Evolutionary conservation across 2,797 vertebrate species (phyloP).

Genomic region (Falco columbarius): DNA sequence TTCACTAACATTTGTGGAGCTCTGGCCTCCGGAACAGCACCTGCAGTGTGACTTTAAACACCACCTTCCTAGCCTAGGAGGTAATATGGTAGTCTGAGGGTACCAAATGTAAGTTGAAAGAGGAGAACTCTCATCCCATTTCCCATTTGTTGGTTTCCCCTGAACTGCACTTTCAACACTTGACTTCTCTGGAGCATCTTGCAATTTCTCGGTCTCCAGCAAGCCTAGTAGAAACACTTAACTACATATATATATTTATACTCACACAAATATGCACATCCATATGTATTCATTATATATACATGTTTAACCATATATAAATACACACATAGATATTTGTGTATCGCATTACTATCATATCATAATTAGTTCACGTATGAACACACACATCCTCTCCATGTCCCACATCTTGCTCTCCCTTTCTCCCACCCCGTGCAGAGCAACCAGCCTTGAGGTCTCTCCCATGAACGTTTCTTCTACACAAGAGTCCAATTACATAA

Average conservation of each 20-base stretch:
- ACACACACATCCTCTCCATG: background rate
- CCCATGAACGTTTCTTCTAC: background rate
- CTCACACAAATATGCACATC: no score
- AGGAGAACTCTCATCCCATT: background rate
- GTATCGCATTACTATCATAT: background rate
- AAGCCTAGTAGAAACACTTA: background rate
- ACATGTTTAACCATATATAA: background rate
- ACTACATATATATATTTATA: no score
- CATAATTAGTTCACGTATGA: background rate
- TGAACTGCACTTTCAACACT: background rate
- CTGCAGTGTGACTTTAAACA: background rate
- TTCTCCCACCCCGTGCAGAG: background rate
- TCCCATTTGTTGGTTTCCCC: background rate
- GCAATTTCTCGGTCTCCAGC: background rate
- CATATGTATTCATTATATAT: background rate
- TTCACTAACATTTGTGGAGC: background rate
- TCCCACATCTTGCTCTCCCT: background rate
- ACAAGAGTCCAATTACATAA: background rate
- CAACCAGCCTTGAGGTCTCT: background rate
- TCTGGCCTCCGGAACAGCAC: background rate
- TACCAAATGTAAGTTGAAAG: background rate
- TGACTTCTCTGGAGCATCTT: background rate
- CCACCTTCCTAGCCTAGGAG: background rate
- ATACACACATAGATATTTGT: background rate
- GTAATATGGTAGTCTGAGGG: background rate